Percentiles rank a stretch among this genome's conserved stretches.
phyloP scores from a whole-genome alignment of 2,888 invertebrate species.

The Trissolcus brochymenae region DNA sequence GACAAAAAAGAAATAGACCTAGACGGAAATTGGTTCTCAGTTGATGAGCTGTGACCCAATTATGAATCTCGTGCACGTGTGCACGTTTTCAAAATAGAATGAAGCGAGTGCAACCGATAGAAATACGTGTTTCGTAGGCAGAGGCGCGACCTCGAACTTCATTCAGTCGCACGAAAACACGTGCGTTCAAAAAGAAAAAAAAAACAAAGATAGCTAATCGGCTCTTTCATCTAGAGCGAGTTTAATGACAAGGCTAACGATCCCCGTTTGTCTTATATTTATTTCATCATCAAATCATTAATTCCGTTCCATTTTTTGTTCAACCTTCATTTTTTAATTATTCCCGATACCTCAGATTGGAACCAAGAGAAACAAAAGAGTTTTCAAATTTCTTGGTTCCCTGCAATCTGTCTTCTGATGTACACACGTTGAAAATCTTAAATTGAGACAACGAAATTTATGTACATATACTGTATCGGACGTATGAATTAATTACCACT shows the following conservation, averaged over 20 bases:
- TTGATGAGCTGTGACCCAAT: conserved; percentile 44
- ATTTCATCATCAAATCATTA: too few relatives aligned
- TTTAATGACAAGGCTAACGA: conserved; percentile 9
- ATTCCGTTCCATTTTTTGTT: too few relatives aligned
- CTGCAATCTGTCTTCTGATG: too few relatives aligned
- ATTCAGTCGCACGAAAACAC: conserved; percentile 36
- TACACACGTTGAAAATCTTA: too few relatives aligned
- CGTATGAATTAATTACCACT: too few relatives aligned
- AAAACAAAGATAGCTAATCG: conserved; percentile 16
- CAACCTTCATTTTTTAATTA: too few relatives aligned
- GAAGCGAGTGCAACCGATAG: conserved; percentile 26
- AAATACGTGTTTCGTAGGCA: conserved; percentile 35
- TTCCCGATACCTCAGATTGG: too few relatives aligned
- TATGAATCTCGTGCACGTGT: conserved; percentile 35
- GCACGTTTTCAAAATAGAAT: conserved; percentile 41
- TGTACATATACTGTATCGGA: too few relatives aligned
- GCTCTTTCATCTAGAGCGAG: conserved; percentile 3
- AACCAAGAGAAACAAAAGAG: too few relatives aligned
- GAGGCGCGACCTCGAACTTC: conserved; percentile 43
- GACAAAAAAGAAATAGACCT: not conserved
- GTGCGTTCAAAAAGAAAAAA: conserved; percentile 26
- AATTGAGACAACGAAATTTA: too few relatives aligned
- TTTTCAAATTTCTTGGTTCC: too few relatives aligned
- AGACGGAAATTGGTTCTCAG: conserved; percentile 6
- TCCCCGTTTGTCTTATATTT: not conserved